Percentiles rank a stretch among this genome's conserved stretches.
Evolutionary conservation across 1,140 invertebrate genomes (phyloP).

Genomic region (Elymnias hypermnestra): DNA sequence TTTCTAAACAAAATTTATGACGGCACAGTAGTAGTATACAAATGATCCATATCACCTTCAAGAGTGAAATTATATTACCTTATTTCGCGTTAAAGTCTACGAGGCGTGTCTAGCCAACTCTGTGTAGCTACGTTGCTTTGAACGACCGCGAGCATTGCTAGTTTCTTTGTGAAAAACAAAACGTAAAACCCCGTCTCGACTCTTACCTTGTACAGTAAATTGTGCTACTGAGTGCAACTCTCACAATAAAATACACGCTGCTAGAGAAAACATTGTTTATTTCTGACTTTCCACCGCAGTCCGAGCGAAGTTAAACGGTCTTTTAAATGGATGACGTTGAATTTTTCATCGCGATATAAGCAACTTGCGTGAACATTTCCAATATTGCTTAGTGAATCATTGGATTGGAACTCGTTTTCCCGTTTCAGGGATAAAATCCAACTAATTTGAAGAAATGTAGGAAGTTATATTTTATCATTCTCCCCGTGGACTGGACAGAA

Average conservation of each 20-base stretch:
- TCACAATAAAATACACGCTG: constrained; percentile 3
- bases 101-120: not conserved
- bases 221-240: constrained; percentile 5
- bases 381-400: no score
- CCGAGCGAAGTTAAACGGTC: not conserved
- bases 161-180: constrained; percentile 4
- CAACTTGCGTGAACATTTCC: no score
- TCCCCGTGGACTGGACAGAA: no score
- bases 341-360: constrained; percentile 1
- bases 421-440: no score
- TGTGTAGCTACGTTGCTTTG: not conserved
- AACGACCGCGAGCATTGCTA: not conserved
- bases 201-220: constrained; percentile 7
- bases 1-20: no score
- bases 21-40: no score
- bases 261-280: constrained; percentile 6
- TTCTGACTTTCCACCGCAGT: constrained; percentile 1
- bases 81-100: not conserved
- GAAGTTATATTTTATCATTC: no score
- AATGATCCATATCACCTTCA: no score
- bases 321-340: not conserved
- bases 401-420: no score
- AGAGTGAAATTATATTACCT: not conserved
- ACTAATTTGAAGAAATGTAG: no score
- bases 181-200: constrained; percentile 2